Conservation (phyloP, 2,113 vertebrate species). For the Hymenochirus boettgeri region DNA sequence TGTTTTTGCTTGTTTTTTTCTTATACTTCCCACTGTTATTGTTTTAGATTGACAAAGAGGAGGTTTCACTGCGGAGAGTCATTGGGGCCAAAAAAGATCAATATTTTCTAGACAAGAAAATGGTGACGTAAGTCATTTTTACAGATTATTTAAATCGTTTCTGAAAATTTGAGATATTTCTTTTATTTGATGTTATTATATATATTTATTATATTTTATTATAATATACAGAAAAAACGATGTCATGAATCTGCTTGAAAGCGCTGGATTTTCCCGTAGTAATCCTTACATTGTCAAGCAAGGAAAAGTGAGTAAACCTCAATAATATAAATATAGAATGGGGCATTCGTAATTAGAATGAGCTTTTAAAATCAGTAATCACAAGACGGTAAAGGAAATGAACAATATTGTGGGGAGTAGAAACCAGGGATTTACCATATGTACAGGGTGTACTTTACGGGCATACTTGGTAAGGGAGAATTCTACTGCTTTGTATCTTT, state of each 20-base stretch:
- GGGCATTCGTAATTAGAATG: too few species aligned
- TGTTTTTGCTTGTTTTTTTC: background rate
- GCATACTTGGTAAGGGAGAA: too few species aligned
- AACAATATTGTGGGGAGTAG: too few species aligned
- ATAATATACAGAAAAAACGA: constrained; percentile 88
- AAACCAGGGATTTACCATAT: too few species aligned
- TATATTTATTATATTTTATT: constrained; percentile 22
- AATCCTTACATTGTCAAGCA: constrained; percentile 99
- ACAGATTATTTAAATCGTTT: background rate
- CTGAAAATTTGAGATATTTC: too few species aligned
- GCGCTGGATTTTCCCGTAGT: constrained; percentile 97
- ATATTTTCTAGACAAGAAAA: constrained; percentile 98
- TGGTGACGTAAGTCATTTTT: constrained; percentile 90
- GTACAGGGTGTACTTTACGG: too few species aligned
- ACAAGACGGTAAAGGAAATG: too few species aligned
- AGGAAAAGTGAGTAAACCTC: constrained; percentile 98
- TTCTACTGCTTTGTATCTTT: too few species aligned
- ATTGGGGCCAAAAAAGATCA: constrained; percentile 98
- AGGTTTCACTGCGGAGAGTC: constrained; percentile 95
- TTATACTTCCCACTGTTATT: constrained; percentile 26
- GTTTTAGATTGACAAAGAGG: constrained; percentile 93
- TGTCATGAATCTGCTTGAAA: constrained; percentile 98
- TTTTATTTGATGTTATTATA: background rate
- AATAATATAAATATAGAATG: too few species aligned
- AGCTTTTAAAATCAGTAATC: too few species aligned